Evolutionary conservation across 2,113 vertebrate species (phyloP).

Genomic region (Cervus canadensis): DNA sequence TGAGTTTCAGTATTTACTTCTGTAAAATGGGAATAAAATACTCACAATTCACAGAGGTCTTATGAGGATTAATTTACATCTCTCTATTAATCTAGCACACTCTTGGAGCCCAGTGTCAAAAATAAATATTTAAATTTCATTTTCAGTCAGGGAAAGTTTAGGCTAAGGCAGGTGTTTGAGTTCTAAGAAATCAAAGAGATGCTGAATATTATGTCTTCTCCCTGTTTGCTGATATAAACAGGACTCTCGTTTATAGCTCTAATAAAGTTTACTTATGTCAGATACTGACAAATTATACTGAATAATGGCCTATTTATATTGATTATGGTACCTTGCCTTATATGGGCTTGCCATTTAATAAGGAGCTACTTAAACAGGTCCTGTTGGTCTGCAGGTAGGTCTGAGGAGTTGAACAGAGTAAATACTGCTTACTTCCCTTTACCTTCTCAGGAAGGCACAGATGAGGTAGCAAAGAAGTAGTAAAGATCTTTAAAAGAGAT

Average conservation of each 20-base stretch:
- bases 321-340: background rate
- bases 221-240: background rate
- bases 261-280: background rate
- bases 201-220: background rate
- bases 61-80: background rate
- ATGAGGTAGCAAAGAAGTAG: background rate
- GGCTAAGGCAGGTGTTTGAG: background rate
- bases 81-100: background rate
- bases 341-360: background rate
- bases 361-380: background rate
- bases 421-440: background rate
- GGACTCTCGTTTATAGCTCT: background rate
- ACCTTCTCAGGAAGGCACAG: background rate
- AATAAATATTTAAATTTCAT: background rate
- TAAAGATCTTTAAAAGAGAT: background rate
- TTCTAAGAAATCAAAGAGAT: constrained; percentile 21
- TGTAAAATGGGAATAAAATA: background rate
- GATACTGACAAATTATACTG: background rate
- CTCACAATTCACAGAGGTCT: background rate
- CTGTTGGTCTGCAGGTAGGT: background rate
- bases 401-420: background rate
- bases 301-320: background rate
- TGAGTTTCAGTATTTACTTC: background rate
- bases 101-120: background rate
- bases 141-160: background rate